Base-by-base conservation (phyloP, 2,888 invertebrate species). In the Thumatha senex region DNA sequence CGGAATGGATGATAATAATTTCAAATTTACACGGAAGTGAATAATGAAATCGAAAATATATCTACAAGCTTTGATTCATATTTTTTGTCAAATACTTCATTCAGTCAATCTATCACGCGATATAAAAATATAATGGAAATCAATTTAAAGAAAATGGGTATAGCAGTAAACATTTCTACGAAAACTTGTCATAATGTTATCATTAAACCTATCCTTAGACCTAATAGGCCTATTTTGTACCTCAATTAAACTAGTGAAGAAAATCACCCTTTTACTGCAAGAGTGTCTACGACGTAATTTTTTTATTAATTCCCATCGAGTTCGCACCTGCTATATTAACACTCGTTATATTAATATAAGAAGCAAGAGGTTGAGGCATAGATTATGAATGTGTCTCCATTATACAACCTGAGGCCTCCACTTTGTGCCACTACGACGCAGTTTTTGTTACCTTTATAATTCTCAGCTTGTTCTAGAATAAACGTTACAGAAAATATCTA, bases 351-450 rank as follows among this genome's bases (percentile, higher is more conserved):
- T 86, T 88, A 88, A 89, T 90, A 89, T 86, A 84, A 87, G 84
- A 83, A 82, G 70, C 78, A 80, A 79, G 78, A 83, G 83, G 82
- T 85, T 84, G 84, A 84, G 80, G 79, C 78, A 74, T 85, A 87
- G 89, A 90, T 89, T 91, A 90, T 89, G 87, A 90, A 91, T 89
- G 86, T 88, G 86, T 89, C 87, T 89, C 81, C 80, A 81, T 82
- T 88, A 84, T 81, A 89, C 84, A 84, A 79, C 83, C 76, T 78
- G 78, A 85, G 82, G 76, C 82, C 78, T 77, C 74, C 75, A 76
- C 79, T 80, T 76, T 75, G 78, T 61, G 70, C 58, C 63, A 55
- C 71, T 76, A 73, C 74, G 61, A 67, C 67, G 61, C 74, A 70
- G 68, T 73, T 79, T 81, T 76, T 72, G 68, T 72, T 67, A 73